Evolutionary conservation across 1,140 invertebrate genomes (phyloP).

Genomic region (Drosophila pseudoananassae): DNA sequence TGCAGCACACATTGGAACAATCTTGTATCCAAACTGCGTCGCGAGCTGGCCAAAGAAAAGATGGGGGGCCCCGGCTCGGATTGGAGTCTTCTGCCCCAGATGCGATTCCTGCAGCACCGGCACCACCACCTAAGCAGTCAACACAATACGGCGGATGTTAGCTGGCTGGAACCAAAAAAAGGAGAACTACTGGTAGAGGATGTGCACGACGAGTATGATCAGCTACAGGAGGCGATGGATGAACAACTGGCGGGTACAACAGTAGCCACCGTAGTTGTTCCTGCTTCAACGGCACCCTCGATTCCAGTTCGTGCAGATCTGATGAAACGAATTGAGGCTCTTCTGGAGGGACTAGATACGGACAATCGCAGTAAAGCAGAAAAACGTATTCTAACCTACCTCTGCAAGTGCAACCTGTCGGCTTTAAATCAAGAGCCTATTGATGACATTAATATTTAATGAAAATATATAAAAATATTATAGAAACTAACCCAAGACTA

Average conservation of each 20-base stretch:
- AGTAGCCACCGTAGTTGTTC: background rate
- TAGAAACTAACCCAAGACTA: no score
- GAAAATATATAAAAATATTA: background rate
- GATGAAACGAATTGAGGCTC: slow-evolving; percentile 65
- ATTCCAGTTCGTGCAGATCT: slow-evolving; percentile 21
- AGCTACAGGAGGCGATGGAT: slow-evolving; percentile 79
- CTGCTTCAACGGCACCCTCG: background rate
- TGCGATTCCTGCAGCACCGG: slow-evolving; percentile 56
- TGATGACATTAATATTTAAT: slow-evolving; percentile 71
- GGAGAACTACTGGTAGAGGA: slow-evolving; percentile 43
- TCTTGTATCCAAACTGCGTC: slow-evolving; percentile 47
- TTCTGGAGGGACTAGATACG: slow-evolving; percentile 65
- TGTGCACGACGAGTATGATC: slow-evolving; percentile 67
- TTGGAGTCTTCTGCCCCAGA: slow-evolving; percentile 60
- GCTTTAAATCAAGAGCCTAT: slow-evolving; percentile 66
- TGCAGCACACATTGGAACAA: slow-evolving; percentile 70
- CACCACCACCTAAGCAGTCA: slow-evolving; percentile 22
- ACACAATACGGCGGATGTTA: slow-evolving; percentile 8
- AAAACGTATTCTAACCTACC: slow-evolving; percentile 66
- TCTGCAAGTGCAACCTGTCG: slow-evolving; percentile 74
- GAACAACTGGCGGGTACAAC: slow-evolving; percentile 50
- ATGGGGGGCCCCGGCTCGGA: slow-evolving; percentile 37
- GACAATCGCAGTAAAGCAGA: slow-evolving; percentile 66
- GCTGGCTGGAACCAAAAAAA: slow-evolving; percentile 19
- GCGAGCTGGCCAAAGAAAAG: slow-evolving; percentile 54